Evolutionary conservation across 2,888 invertebrate genomes (phyloP), one percentile per base, ranked within the genome.

Genomic region (Chalcis sispes): DNA sequence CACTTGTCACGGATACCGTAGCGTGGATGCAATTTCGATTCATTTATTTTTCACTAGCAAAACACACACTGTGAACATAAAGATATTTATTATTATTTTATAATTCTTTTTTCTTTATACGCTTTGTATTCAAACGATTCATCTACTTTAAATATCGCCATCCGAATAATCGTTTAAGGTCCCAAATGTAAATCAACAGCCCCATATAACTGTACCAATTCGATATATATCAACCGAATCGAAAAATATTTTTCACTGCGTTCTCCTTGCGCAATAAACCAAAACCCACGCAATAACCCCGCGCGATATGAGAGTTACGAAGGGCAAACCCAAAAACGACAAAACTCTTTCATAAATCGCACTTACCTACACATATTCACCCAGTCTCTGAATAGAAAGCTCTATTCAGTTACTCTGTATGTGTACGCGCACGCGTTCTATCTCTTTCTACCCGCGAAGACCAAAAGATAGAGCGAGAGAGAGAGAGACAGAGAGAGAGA

Each of bases 1-100:
- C 65, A 66, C 71, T 75, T 75, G 71, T 71, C 64, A 64, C 64
- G 25, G 64, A 64, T 58, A 70, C 64, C 32, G 72, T 64, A 56
- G 32, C n/a, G n/a, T 29, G 52, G 32, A 52, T 15, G 27, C 36
- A 48, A 59, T 59, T 48, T 29, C 48, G 10, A 59, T 70, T 59
- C 46, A 23, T 29, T 70, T 59, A 54, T 56, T 67, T 64, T 48
- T 0, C 15, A 27, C 23, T 3, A 50, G 2, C 50, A 50, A 50
- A 5, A 42, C 15, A 10, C 52, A 52, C n/a, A 5, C n/a, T n/a
- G n/a, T n/a, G n/a, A n/a, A n/a, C n/a, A n/a, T n/a, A n/a, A n/a
- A n/a, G n/a, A n/a, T n/a, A n/a, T n/a, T n/a, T n/a, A n/a, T n/a
- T n/a, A n/a, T n/a, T n/a, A n/a, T n/a, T n/a, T n/a, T n/a, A n/a